Evolutionary conservation across 2,888 invertebrate species (phyloP), one percentile per base, ranked within the genome.

Genomic region (Sturmia bella): DNA sequence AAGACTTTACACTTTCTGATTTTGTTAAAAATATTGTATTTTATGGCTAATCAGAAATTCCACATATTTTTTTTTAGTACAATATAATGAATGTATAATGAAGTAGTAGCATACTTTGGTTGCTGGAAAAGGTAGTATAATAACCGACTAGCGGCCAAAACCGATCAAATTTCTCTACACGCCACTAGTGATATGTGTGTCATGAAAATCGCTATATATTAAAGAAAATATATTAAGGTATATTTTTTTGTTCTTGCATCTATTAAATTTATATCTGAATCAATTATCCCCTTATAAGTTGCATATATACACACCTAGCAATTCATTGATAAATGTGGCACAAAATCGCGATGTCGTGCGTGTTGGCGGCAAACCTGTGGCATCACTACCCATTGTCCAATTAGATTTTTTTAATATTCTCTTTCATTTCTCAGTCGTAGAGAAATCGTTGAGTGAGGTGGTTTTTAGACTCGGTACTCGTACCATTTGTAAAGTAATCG

Each of bases 401-500:
- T 59, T 66, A 7, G 41, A 73, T 43, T 68, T 64, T n/a, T 27
- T 41, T 17, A 15, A 5, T 63, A 54, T 54, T 54, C 73, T 64
- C 61, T 73, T 56, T 70, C 24, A 56, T n/a, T 70, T 63, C 57
- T 78, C 76, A 78, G 77, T 78, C 70, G 70, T 70, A 57, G 69
- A 64, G 69, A 70, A 75, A 63, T 75, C 69, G 69, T 75, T 59
- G 80, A 80, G 69, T 64, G 69, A 80, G 66, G 80, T 76, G 80
- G 78, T 72, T 64, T 69, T 75, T 50, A 24, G 52, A 66, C 41
- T 75, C 37, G 72, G 66, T 72, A 76, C 68, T 76, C 61, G 72
- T 76, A 45, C 27, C 52, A 64, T 48, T 19, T 68, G 15, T 32
- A 39, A 59, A 72, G 59, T 72, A 72, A 66, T 72, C 76, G 80